Evolutionary conservation across 2,888 invertebrate species (phyloP), one percentile per base, ranked within the genome.

Genomic region (Cheilosia impressa): DNA sequence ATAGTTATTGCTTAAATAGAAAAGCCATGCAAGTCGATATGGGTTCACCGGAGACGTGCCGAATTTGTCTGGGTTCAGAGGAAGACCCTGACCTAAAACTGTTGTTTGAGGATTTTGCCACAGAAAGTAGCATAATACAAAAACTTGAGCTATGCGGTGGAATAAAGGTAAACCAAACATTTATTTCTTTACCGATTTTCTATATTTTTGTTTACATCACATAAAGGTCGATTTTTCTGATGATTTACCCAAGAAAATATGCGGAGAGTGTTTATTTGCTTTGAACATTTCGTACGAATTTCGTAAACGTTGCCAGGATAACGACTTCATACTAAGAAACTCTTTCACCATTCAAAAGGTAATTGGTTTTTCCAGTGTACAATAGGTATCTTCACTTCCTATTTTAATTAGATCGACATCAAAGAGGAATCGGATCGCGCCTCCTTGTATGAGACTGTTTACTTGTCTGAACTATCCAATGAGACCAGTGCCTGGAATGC

Each of bases 61-160:
- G 91, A 24, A 91, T 91, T 82, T 91, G 91, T 75, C 85, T 91
- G 27, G 87, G n/a, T 10, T 90, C 91, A 55, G 90, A 90, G 41
- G 89, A 88, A 83, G 88, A 41, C 50, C 72, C 38, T 47, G 87
- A 22, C 57, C 88, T 91, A 83, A 88, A 89, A 76, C 80, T 89
- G 9, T 87, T 91, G 1, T 90, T 90, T n/a, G 50, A 76, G 24
- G 75, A 80, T 19, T 76, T 62, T 10, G 71, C 80, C 2, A 77
- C 90, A 66, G 89, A 88, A 19, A 88, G 87, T 34, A 88, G 88
- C 62, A 88, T 91, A 24, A 89, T 92, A 27, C 88, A 89, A 7
- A 90, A 90, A 76, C 90, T 91, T 22, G 91, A 92, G 82, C 89
- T 91, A 75, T 89, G 91, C n/a, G 91, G 90, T 10, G 91, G 90